Base-by-base conservation (phyloP, 2,113 vertebrate genomes). In the Xiphophorus maculatus region DNA sequence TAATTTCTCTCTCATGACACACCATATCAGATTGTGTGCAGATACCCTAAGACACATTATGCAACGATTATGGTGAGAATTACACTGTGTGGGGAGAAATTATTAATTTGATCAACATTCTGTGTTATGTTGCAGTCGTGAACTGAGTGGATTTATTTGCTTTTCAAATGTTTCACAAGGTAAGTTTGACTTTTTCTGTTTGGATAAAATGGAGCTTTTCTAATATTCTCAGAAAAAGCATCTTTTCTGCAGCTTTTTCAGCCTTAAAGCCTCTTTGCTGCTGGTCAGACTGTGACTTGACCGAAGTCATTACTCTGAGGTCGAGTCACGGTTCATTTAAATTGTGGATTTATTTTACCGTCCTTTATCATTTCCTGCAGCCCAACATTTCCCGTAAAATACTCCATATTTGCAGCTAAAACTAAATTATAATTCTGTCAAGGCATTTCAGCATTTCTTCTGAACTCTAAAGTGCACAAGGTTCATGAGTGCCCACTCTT, bases 361-460 rank as follows among this genome's bases (percentile, higher is more conserved):
- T 66, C 81, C 44, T 40, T 73, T 78, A 74, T 66, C 73, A 86
- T 87, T 88, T 79, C 76, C 66, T 70, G 63, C 42, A 44, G 69
- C 67, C 40, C 60, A 67, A 80, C 71, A 64, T 80, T 79, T 60
- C 71, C 61, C 71, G 22, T 19, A 51, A 74, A 85, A 79, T 73
- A 48, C 35, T 51, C 69, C 76, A 89, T 76, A 37, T 63, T 81
- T 72, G 33, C 44, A 11, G 7, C 71, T 72, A 13, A 8, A 64
- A 69, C 67, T 79, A 66, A 85, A 80, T 88, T 72, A 69, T 84
- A 42, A 42, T 84, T 79, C 78, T 15, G 37, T 79, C 71, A 68
- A 70, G 81, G 82, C 69, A 80, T 84, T 90, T 87, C 85, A 89
- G 87, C 82, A 66, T 83, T 90, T 85, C 68, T 58, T 72, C 69